Conservation (phyloP, 1,140 invertebrate species). For the Bilobella aurantiaca region DNA sequence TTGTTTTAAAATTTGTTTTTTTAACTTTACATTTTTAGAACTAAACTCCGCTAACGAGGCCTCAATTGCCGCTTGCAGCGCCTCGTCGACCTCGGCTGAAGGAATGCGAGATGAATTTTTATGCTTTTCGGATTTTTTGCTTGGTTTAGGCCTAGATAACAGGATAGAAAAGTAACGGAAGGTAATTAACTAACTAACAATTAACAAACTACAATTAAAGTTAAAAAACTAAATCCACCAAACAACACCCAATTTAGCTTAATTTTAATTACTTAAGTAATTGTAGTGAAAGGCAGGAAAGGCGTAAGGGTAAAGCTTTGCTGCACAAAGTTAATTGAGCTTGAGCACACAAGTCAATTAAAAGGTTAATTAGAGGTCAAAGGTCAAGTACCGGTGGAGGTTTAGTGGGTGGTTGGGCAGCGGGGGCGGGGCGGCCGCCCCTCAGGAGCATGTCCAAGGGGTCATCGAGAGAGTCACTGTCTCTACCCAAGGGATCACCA, state of each 20-base stretch:
- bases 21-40: not conserved
- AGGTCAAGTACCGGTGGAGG: conserved; percentile 23
- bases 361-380: conserved; percentile 5
- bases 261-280: not conserved
- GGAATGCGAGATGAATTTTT: not conserved
- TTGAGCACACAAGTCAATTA: conserved; percentile 13
- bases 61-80: not conserved
- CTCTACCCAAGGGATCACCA: conserved; percentile 11
- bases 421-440: not conserved
- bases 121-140: not conserved
- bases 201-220: not conserved
- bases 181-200: not conserved
- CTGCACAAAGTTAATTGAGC: not conserved
- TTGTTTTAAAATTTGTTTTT: not conserved
- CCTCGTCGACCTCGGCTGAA: not conserved
- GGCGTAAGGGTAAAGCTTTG: not conserved
- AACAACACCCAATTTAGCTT: not conserved
- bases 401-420: conserved; percentile 1
- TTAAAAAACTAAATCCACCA: not conserved
- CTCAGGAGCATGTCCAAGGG: conserved; percentile 20
- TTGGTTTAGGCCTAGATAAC: not conserved
- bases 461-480: conserved; percentile 14
- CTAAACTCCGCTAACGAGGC: not conserved
- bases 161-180: not conserved
- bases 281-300: not conserved